phyloP scores from a whole-genome alignment of 2,113 vertebrate genomes.

The Emydura subglobosa region DNA sequence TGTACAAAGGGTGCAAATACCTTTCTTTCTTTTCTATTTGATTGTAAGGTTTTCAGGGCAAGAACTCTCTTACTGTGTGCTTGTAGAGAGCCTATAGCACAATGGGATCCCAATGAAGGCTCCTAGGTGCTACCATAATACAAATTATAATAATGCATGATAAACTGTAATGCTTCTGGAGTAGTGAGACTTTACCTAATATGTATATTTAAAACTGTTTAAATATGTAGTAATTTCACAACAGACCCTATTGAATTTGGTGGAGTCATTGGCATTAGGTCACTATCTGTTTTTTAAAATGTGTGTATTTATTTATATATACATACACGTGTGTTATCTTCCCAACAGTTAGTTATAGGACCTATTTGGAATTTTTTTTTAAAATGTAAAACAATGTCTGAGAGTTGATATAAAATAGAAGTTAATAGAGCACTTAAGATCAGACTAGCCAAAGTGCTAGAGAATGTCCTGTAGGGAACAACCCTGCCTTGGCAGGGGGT shows the following conservation, averaged over 20 bases:
- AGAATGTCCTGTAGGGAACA: background rate
- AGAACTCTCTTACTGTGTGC: background rate
- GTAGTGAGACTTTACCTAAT: background rate
- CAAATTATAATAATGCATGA: background rate
- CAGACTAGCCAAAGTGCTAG: background rate
- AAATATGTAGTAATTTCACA: background rate
- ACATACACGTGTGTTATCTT: background rate
- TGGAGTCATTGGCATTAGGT: background rate
- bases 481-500: background rate
- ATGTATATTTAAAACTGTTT: background rate
- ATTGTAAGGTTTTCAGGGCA: background rate
- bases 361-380: background rate
- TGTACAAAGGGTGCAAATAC: background rate
- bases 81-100: background rate
- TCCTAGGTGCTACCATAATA: background rate
- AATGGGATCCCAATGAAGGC: background rate
- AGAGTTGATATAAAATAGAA: too few species aligned
- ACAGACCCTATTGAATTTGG: background rate
- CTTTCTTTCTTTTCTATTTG: rapidly evolving
- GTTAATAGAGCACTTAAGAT: background rate
- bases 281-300: background rate
- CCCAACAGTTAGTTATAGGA: background rate
- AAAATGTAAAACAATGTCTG: background rate
- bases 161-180: background rate
- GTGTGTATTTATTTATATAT: background rate